A percentile compares a stretch with the other conserved stretches of the same genome.
These are phyloP conservation scores for Tympanoctomys barrerae DNA, from an alignment of 2,797 vertebrate genomes.

Conservation along the genomic window DNA sequence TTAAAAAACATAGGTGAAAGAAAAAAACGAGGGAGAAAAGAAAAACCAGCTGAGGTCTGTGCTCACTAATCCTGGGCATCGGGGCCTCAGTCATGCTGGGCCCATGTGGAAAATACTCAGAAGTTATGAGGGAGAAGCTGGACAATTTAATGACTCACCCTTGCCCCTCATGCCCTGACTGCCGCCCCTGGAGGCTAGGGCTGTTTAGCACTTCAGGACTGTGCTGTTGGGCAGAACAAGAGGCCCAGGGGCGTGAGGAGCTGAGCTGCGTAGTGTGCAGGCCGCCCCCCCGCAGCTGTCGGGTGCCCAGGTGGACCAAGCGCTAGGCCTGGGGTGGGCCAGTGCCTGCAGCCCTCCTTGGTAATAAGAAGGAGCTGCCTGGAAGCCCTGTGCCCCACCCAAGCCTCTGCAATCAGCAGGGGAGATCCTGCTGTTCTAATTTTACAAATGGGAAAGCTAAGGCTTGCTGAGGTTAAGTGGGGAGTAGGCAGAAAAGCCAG, in stretches of 20 bases:
- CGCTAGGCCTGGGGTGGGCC: neutral
- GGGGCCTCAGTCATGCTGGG: neutral
- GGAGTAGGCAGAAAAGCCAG: neutral
- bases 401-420: neutral
- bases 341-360: neutral
- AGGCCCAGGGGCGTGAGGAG: rapidly evolving
- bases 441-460: neutral
- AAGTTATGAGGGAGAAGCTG: neutral
- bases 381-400: neutral
- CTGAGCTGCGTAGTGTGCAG: rapidly evolving
- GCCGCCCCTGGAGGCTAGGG: neutral
- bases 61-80: neutral
- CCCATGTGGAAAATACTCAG: rapidly evolving
- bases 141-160: neutral
- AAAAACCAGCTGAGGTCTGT: neutral
- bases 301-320: neutral
- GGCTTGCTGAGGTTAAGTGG: neutral
- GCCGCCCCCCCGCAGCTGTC: rapidly evolving
- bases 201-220: neutral
- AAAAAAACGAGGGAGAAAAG: neutral
- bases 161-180: neutral
- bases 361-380: neutral
- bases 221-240: neutral
- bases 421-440: neutral
- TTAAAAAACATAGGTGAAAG: neutral